phyloP scores from a whole-genome alignment of 2,797 vertebrate species.

The Harpagifer antarcticus region DNA sequence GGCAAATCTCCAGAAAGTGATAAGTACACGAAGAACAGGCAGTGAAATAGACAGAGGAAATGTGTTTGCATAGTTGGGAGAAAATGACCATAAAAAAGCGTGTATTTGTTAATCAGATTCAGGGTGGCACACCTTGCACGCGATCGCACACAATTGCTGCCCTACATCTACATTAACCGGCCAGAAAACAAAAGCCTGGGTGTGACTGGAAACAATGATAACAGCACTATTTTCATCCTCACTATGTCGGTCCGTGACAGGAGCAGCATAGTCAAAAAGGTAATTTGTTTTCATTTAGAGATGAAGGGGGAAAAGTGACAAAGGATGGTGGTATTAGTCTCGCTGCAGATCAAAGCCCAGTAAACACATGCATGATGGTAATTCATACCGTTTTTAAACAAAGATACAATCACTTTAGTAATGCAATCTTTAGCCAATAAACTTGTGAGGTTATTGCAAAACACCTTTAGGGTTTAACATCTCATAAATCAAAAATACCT shows the following conservation, averaged over 20 bases:
- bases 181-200: conserved; percentile 72
- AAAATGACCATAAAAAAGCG: conserved; percentile 85
- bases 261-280: conserved; percentile 36
- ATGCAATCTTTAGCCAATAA: background rate
- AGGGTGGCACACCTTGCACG: conserved; percentile 76
- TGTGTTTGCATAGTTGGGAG: conserved; percentile 85
- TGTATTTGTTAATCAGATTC: conserved; percentile 88
- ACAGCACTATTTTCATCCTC: conserved; percentile 55
- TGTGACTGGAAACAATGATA: conserved; percentile 73
- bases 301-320: conserved; percentile 53
- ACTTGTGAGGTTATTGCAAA: background rate
- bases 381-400: background rate
- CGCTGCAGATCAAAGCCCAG: background rate
- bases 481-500: background rate
- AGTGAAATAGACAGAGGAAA: conserved; percentile 72
- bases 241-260: conserved; percentile 29
- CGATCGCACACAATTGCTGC: conserved; percentile 65
- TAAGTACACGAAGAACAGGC: conserved; percentile 63
- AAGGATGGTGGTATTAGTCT: conserved; percentile 41
- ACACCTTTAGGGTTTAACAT: background rate
- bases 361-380: background rate
- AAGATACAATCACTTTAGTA: background rate
- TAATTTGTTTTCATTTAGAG: conserved; percentile 52
- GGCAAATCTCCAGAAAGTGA: conserved; percentile 74
- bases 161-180: conserved; percentile 38